Evolutionary conservation across 2,888 invertebrate genomes (phyloP).

Genomic region (Latheticus oryzae): DNA sequence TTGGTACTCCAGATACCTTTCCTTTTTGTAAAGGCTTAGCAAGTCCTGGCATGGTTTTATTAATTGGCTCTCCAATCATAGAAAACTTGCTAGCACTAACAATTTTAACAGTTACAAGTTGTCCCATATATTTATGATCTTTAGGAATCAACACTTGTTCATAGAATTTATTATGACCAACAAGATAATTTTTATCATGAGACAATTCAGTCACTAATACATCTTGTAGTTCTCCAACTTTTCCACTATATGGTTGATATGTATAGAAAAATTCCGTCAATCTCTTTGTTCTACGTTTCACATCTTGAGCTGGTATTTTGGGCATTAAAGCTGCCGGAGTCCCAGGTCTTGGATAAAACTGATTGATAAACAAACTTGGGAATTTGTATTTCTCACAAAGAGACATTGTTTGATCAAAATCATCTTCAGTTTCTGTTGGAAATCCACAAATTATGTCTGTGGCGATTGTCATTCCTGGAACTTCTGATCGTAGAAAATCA

Average conservation of each 20-base stretch:
- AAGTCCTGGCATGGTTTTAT: conserved; percentile 69
- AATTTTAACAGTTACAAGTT: conserved; percentile 83
- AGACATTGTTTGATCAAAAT: conserved; percentile 89
- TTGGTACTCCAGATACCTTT: conserved; percentile 68
- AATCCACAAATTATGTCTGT: conserved; percentile 99
- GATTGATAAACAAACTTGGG: conserved; percentile 96
- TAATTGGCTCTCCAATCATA: conserved; percentile 77
- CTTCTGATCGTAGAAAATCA: conserved; percentile 81
- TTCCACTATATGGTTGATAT: conserved; percentile 84
- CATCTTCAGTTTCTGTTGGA: conserved; percentile 91
- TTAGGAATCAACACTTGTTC: conserved; percentile 92
- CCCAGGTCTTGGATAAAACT: conserved; percentile 96
- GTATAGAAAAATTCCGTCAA: conserved; percentile 90
- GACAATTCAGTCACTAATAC: conserved; percentile 95
- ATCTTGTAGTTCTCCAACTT: conserved; percentile 75
- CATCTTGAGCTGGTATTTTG: conserved; percentile 85
- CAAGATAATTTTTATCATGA: conserved; percentile 89
- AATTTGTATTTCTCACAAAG: conserved; percentile 90
- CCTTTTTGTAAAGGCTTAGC: conserved; percentile 70
- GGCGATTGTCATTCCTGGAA: conserved; percentile 92
- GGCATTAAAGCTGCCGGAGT: conserved; percentile 94
- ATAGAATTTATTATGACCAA: conserved; percentile 95
- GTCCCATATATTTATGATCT: conserved; percentile 82
- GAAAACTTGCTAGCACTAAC: conserved; percentile 78
- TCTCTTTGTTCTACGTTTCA: conserved; percentile 89